Percentiles rank a stretch among this genome's conserved stretches.
Conservation (phyloP, 1,140 invertebrate genomes). For the Dendroctonus valens region DNA sequence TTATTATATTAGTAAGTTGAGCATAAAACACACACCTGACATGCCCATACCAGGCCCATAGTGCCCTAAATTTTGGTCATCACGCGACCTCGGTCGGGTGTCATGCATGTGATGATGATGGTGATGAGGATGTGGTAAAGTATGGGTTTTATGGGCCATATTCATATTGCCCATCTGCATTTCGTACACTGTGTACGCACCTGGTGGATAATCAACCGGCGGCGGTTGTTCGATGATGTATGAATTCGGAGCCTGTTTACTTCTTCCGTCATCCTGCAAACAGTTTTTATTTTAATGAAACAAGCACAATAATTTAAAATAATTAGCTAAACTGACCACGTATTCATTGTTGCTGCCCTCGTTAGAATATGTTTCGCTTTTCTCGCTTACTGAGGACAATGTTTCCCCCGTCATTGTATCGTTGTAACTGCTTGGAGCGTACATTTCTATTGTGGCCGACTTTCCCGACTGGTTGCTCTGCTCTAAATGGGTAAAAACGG, state of each 20-base stretch:
- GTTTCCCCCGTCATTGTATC: conserved; percentile 91
- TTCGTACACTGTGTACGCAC: conserved; percentile 54
- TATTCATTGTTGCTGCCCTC: conserved; percentile 78
- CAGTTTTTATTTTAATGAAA: conserved; percentile 18
- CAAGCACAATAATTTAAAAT: background rate
- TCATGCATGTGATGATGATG: conserved; percentile 56
- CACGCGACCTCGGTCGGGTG: conserved; percentile 56
- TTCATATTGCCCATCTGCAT: conserved; percentile 46
- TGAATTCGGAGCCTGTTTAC: conserved; percentile 66
- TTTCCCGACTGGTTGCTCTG: conserved; percentile 68
- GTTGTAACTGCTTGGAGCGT: conserved; percentile 89
- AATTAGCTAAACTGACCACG: conserved; percentile 60
- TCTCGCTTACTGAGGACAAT: conserved; percentile 88
- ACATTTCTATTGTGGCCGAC: conserved; percentile 94
- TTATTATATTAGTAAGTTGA: conserved; percentile 22
- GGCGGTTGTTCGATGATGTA: conserved; percentile 70
- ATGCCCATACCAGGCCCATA: conserved; percentile 43
- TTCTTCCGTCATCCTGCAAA: conserved; percentile 64
- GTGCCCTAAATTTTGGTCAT: conserved; percentile 48
- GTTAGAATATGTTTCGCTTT: conserved; percentile 84
- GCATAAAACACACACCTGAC: conserved; percentile 43
- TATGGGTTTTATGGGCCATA: conserved; percentile 56
- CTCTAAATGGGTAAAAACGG: conserved; percentile 41
- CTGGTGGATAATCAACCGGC: conserved; percentile 52
- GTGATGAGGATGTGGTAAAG: conserved; percentile 63